These are phyloP conservation scores for Metellina segmentata DNA, from an alignment of 2,888 invertebrate species.

Conservation along the genomic window DNA sequence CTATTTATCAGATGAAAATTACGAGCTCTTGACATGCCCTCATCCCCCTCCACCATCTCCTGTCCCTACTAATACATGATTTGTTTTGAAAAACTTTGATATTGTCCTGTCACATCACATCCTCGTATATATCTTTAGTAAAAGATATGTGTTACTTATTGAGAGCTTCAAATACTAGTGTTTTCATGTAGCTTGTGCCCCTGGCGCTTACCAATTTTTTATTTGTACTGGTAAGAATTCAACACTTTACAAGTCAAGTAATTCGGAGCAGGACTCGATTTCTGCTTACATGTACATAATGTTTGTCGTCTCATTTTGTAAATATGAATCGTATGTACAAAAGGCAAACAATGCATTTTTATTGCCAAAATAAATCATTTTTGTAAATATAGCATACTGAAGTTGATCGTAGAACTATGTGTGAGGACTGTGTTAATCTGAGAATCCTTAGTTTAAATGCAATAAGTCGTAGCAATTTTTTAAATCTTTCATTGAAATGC, in stretches of 20 bases:
- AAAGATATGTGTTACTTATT: slow-evolving; percentile 9
- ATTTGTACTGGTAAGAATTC: not conserved
- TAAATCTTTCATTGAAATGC: too few species aligned
- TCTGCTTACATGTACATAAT: not conserved
- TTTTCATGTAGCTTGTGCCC: not conserved
- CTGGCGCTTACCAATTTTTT: not conserved
- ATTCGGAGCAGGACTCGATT: not conserved
- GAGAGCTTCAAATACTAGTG: slow-evolving; percentile 27
- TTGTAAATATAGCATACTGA: not conserved
- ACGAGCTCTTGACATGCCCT: slow-evolving; percentile 79
- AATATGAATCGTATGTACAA: slow-evolving; percentile 16
- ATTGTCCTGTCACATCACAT: not conserved
- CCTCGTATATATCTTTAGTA: not conserved
- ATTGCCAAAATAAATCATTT: not conserved
- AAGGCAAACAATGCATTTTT: slow-evolving; percentile 4
- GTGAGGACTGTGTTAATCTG: too few species aligned
- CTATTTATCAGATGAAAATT: slow-evolving; percentile 85
- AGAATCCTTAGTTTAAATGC: too few species aligned
- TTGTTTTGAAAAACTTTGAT: not conserved
- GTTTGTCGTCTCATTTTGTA: slow-evolving; percentile 15
- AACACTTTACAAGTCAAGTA: not conserved
- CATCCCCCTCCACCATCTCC: slow-evolving; percentile 93
- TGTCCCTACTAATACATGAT: slow-evolving; percentile 79
- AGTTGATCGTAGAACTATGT: not conserved
- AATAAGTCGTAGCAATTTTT: too few species aligned